Conservation (phyloP, 2,888 invertebrate genomes). For the Rotaria macrura region DNA sequence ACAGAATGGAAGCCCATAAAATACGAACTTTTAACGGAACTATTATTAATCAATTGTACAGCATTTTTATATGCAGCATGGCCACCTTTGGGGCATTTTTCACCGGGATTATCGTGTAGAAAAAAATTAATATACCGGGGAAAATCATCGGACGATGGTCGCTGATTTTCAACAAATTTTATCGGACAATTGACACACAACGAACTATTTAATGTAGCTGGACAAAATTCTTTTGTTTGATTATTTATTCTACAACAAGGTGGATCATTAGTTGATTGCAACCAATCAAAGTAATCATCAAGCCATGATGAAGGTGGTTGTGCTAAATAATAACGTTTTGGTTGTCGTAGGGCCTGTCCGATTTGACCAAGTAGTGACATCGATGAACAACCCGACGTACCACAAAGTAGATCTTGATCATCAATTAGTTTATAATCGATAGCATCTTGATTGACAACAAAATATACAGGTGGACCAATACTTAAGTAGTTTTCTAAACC, state of each 20-base stretch:
- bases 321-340: constrained; percentile 65
- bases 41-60: constrained; percentile 40
- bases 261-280: constrained; percentile 41
- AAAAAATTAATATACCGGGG: constrained; percentile 49
- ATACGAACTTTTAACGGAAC: constrained; percentile 58
- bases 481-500: constrained; percentile 69
- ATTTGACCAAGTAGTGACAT: constrained; percentile 50
- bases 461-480: constrained; percentile 84
- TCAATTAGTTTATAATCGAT: constrained; percentile 58
- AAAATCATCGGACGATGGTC: constrained; percentile 39
- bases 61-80: constrained; percentile 52
- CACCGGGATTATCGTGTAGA: constrained; percentile 50
- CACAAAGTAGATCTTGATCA: constrained; percentile 63
- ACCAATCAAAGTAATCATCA: constrained; percentile 91
- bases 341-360: constrained; percentile 41
- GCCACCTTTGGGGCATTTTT: constrained; percentile 48
- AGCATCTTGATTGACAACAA: constrained; percentile 71
- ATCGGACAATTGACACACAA: constrained; percentile 23
- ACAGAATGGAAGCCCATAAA: constrained; percentile 83
- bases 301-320: constrained; percentile 83
- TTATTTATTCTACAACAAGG: constrained; percentile 27
- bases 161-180: neutral
- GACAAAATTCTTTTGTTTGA: constrained; percentile 42
- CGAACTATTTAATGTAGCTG: constrained; percentile 36
- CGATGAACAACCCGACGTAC: constrained; percentile 47